These are phyloP conservation scores for Heliconius sara DNA, from an alignment of 2,888 invertebrate genomes.

Conservation along the genomic window DNA sequence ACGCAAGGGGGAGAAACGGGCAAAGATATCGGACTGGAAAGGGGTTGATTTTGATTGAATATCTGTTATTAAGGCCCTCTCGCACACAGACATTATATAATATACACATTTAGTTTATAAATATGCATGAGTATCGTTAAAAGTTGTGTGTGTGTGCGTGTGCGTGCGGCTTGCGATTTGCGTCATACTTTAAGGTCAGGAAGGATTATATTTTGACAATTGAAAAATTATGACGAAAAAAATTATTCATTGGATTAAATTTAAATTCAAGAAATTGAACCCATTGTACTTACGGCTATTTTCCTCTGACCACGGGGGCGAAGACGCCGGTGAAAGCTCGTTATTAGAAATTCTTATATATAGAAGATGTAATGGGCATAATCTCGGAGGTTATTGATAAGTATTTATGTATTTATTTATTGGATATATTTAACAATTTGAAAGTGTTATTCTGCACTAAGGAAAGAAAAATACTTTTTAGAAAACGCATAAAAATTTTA, in stretches of 20 bases:
- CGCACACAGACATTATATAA: constrained; percentile 78
- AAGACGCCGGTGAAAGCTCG: background rate
- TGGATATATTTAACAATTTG: too few species aligned
- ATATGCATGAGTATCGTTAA: constrained; percentile 81
- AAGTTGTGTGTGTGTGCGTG: constrained; percentile 63
- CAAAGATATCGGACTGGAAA: constrained; percentile 80
- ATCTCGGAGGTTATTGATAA: too few species aligned
- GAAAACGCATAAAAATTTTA: too few species aligned
- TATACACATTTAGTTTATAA: constrained; percentile 80
- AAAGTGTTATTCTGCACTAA: too few species aligned
- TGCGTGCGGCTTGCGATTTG: constrained; percentile 43
- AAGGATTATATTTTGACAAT: constrained; percentile 16
- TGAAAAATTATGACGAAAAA: background rate
- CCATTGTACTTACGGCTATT: too few species aligned
- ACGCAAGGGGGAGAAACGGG: constrained; percentile 74
- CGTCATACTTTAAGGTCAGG: constrained; percentile 50
- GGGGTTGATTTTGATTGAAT: constrained; percentile 84
- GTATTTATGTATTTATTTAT: too few species aligned
- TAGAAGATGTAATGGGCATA: too few species aligned
- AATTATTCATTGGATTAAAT: background rate
- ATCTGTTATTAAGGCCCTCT: constrained; percentile 82
- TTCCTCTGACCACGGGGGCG: background rate
- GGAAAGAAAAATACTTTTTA: too few species aligned
- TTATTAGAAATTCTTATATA: too few species aligned
- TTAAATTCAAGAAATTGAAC: background rate